Percentiles rank a stretch among this genome's conserved stretches.
Evolutionary conservation across 2,797 vertebrate species (phyloP).

Genomic region (Sphaeramia orbicularis): DNA sequence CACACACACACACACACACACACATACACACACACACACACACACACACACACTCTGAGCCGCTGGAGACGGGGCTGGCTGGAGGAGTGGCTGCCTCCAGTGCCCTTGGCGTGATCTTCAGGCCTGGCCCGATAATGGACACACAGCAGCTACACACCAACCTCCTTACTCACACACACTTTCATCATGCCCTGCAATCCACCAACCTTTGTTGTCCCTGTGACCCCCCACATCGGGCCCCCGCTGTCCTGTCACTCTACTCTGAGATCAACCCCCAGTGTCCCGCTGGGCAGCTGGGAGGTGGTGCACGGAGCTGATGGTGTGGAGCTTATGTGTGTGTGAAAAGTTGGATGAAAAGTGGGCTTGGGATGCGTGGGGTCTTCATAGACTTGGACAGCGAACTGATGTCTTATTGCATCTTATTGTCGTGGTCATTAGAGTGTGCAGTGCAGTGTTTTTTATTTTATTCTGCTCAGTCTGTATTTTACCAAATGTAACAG

Average conservation of each 20-base stretch:
- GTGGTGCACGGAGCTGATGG: slow-evolving; percentile 36
- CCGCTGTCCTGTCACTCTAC: slow-evolving; percentile 74
- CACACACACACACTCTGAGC: slow-evolving; percentile 11
- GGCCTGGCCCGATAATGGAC: slow-evolving; percentile 67
- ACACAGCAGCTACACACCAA: slow-evolving; percentile 48
- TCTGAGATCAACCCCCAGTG: slow-evolving; percentile 47
- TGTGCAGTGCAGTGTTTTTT: too few species aligned
- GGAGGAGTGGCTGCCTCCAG: slow-evolving; percentile 36
- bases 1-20: slow-evolving; percentile 12
- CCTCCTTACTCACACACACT: slow-evolving; percentile 17
- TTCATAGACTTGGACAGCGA: slow-evolving; percentile 12
- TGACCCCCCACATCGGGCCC: slow-evolving; percentile 59
- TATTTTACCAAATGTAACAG: too few species aligned
- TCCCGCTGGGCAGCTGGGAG: slow-evolving; percentile 59
- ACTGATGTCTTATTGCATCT: too few species aligned
- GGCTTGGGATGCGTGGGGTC: slow-evolving; percentile 12
- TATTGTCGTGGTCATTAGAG: too few species aligned
- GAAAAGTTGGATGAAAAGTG: slow-evolving; percentile 28
- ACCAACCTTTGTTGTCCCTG: slow-evolving; percentile 60
- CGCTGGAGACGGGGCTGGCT: slow-evolving; percentile 48
- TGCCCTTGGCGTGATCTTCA: slow-evolving; percentile 84
- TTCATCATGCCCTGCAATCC: slow-evolving; percentile 33
- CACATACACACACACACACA: slow-evolving; percentile 21
- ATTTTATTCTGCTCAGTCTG: too few species aligned
- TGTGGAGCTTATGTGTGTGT: background rate